Conservation (phyloP, 2,113 vertebrate genomes). For the Baryphthengus martii region DNA sequence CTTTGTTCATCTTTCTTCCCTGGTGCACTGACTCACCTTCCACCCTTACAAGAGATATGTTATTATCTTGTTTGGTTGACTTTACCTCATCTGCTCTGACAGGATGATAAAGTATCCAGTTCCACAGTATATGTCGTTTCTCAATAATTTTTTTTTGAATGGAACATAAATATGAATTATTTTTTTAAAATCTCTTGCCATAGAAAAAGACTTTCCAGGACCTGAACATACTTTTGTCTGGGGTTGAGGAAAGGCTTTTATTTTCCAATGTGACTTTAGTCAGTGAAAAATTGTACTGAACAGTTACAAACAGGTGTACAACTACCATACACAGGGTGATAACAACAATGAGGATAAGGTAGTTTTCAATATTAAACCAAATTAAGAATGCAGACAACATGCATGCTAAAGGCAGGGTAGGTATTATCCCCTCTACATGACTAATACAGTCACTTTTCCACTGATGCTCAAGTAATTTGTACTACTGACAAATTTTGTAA, state of each 20-base stretch:
- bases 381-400: background rate
- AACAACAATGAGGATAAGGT: slow-evolving; percentile 1
- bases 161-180: slow-evolving; percentile 61
- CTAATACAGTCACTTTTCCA: background rate
- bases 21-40: slow-evolving; percentile 57
- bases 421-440: background rate
- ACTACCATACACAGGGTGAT: slow-evolving; percentile 5
- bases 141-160: slow-evolving; percentile 54
- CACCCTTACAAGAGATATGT: slow-evolving; percentile 49
- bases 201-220: slow-evolving; percentile 47
- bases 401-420: background rate
- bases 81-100: slow-evolving; percentile 60
- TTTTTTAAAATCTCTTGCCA: background rate
- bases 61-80: slow-evolving; percentile 67
- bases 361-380: background rate
- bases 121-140: slow-evolving; percentile 32
- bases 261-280: slow-evolving; percentile 62
- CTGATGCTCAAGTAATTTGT: background rate
- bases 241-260: slow-evolving; percentile 45
- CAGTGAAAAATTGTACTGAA: slow-evolving; percentile 22
- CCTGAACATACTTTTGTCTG: slow-evolving; percentile 38
- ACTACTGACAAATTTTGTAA: background rate
- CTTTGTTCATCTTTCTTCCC: slow-evolving; percentile 43
- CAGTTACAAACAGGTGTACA: slow-evolving; percentile 6
- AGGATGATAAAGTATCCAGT: slow-evolving; percentile 66